Evolutionary conservation across 1,140 invertebrate species (phyloP).

Genomic region (Gyrodactylus salaris): DNA sequence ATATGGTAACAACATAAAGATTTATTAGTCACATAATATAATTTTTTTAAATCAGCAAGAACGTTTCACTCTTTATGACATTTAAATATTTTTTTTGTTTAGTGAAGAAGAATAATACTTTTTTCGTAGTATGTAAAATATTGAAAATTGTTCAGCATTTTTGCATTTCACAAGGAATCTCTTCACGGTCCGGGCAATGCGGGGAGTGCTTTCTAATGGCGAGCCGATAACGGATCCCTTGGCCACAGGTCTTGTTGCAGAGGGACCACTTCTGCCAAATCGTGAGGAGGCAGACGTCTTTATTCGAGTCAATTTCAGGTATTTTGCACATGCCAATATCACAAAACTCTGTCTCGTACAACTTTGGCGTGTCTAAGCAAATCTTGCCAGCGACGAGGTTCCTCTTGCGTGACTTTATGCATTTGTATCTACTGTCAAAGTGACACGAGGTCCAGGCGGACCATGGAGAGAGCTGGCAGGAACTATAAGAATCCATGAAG

Average conservation of each 20-base stretch:
- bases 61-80: too few relatives aligned
- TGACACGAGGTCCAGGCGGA: neutral
- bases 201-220: neutral
- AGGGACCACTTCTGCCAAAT: neutral
- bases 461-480: neutral
- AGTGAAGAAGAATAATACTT: too few relatives aligned
- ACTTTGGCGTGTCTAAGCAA: neutral
- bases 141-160: neutral
- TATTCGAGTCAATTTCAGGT: too few relatives aligned
- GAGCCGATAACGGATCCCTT: neutral
- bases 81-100: too few relatives aligned
- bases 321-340: neutral
- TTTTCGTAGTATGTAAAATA: neutral
- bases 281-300: neutral
- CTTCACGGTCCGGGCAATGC: neutral
- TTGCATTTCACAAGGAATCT: neutral
- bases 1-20: too few relatives aligned
- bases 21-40: too few relatives aligned
- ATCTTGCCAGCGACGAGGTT: neutral
- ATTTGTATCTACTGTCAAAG: neutral
- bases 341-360: neutral
- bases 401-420: neutral
- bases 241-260: neutral
- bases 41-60: too few relatives aligned
- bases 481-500: neutral